Conservation (phyloP, 2,888 invertebrate species). For the Polyommatus icarus region DNA sequence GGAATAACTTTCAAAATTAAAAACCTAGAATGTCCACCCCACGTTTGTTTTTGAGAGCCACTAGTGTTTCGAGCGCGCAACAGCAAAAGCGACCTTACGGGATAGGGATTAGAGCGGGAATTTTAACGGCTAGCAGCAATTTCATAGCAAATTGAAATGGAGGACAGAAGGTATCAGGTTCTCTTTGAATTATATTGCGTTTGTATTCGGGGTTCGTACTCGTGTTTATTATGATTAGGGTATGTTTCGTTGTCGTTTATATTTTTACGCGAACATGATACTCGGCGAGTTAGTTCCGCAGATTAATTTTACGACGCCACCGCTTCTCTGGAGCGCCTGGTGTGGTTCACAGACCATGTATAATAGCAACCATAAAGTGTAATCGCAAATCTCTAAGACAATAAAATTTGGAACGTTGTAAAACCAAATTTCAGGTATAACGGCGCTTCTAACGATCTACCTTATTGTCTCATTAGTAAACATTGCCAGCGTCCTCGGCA, state of each 20-base stretch:
- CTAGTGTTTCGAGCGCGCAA: neutral
- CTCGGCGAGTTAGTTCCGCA: neutral
- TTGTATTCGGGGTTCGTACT: neutral
- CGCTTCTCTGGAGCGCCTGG: neutral
- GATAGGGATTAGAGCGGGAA: neutral
- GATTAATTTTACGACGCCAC: neutral
- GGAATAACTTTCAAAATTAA: conserved; percentile 32
- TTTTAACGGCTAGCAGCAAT: neutral
- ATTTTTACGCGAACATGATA: conserved; percentile 1
- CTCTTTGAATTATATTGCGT: conserved; percentile 26
- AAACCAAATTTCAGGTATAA: neutral
- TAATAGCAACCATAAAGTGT: neutral
- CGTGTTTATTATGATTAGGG: conserved; percentile 27
- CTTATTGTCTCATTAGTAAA: conserved; percentile 29
- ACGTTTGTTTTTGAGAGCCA: conserved; percentile 28
- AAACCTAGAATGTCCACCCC: conserved; percentile 29
- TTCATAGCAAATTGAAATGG: conserved; percentile 23
- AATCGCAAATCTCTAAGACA: neutral
- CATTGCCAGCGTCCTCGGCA: conserved; percentile 26
- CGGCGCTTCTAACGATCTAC: neutral
- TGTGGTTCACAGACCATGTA: neutral
- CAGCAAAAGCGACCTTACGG: conserved; percentile 9
- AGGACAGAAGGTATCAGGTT: conserved; percentile 16
- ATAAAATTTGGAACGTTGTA: neutral
- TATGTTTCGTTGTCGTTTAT: neutral